phyloP scores from a whole-genome alignment of 2,797 vertebrate genomes.

The Sebastolobus alascanus region DNA sequence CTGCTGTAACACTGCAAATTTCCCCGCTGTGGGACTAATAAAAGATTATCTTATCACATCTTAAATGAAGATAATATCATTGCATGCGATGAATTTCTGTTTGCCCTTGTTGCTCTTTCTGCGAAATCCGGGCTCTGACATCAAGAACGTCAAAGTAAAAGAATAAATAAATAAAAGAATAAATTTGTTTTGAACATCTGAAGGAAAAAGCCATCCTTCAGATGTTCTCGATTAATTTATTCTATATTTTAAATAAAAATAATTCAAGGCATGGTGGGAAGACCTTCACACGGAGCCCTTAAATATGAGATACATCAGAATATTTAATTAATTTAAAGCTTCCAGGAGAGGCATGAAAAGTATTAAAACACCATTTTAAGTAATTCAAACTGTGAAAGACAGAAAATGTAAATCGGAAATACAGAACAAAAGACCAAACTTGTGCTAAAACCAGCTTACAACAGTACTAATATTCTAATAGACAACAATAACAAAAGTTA shows the following conservation, averaged over 20 bases:
- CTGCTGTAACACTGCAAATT: neutral
- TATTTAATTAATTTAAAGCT: slow-evolving; percentile 37
- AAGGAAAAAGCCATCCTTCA: neutral
- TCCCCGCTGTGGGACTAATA: neutral
- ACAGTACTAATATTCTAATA: neutral
- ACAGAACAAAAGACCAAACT: neutral
- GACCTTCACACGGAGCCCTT: neutral
- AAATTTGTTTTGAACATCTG: neutral
- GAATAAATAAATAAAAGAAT: too few relatives aligned
- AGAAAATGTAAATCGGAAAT: slow-evolving; percentile 5
- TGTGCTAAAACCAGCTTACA: slow-evolving; percentile 22
- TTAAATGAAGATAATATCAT: neutral
- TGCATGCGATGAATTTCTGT: neutral
- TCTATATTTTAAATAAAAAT: neutral
- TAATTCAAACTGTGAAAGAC: slow-evolving; percentile 1
- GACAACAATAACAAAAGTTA: neutral
- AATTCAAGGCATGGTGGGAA: neutral
- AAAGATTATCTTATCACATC: too few relatives aligned
- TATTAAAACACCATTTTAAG: neutral
- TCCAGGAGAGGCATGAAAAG: slow-evolving; percentile 1
- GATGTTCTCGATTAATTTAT: neutral
- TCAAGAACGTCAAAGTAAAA: neutral
- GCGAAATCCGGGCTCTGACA: neutral
- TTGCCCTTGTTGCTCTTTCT: neutral
- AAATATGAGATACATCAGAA: slow-evolving; percentile 12